phyloP scores from a whole-genome alignment of 2,888 invertebrate genomes.

The Nomada ferruginata region DNA sequence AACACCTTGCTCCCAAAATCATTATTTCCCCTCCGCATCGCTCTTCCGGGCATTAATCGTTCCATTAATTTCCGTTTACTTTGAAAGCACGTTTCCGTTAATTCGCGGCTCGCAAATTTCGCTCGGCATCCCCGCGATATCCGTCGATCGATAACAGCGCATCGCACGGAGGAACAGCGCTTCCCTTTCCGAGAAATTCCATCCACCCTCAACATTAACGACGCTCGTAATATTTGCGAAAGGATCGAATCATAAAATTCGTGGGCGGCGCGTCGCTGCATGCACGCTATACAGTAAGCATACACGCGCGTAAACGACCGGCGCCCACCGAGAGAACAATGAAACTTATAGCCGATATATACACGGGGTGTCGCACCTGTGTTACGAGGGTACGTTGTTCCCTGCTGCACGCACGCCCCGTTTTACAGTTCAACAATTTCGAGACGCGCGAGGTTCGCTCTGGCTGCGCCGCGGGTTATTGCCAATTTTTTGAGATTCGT shows the following conservation, averaged over 20 bases:
- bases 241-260: conserved; percentile 21
- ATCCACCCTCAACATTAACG: conserved; percentile 20
- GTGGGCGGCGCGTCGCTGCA: background rate
- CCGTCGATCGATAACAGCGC: background rate
- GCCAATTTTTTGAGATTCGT: conserved; percentile 5
- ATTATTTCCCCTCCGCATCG: background rate
- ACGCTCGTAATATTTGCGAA: conserved; percentile 32
- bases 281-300: background rate
- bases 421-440: conserved; percentile 7
- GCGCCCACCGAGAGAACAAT: background rate
- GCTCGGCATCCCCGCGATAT: too few relatives aligned
- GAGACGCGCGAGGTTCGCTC: background rate
- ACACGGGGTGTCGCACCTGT: background rate
- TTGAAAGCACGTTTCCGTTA: conserved; percentile 2
- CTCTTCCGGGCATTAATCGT: background rate
- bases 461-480: background rate
- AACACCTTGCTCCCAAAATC: background rate
- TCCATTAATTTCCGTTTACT: conserved; percentile 4
- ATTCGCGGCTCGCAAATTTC: background rate
- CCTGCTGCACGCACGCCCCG: background rate
- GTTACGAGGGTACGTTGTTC: background rate
- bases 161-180: background rate
- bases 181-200: conserved; percentile 18
- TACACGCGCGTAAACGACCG: conserved; percentile 9
- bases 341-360: conserved; percentile 7